Conservation (phyloP, 2,113 vertebrate genomes). For the Danionella cerebrum region DNA sequence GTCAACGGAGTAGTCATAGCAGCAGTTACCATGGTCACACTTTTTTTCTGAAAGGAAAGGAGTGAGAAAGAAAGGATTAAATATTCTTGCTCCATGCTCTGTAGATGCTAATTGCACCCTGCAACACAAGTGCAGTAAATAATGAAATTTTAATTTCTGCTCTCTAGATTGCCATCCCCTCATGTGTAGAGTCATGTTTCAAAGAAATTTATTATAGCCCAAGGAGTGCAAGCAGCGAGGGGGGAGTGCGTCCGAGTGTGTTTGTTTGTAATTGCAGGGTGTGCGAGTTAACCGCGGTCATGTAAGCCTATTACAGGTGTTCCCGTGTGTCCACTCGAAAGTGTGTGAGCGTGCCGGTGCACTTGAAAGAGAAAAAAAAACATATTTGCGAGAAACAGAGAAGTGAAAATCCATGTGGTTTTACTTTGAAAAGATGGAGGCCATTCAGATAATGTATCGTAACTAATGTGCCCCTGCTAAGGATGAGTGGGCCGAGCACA, state of each 20-base stretch:
- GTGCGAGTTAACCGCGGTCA: constrained; percentile 1
- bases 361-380: neutral
- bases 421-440: constrained; percentile 77
- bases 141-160: constrained; percentile 89
- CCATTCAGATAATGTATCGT: constrained; percentile 74
- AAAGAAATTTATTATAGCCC: constrained; percentile 70
- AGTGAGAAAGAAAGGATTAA: constrained; percentile 46
- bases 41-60: constrained; percentile 37
- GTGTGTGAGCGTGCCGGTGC: neutral
- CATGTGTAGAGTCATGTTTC: constrained; percentile 52
- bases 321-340: neutral
- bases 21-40: constrained; percentile 29
- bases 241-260: constrained; percentile 9
- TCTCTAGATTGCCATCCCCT: constrained; percentile 44
- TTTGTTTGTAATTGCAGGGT: constrained; percentile 7
- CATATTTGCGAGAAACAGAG: neutral
- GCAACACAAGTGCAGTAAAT: constrained; percentile 80
- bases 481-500: constrained; percentile 79
- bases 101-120: constrained; percentile 88
- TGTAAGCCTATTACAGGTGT: constrained; percentile 10
- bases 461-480: constrained; percentile 80
- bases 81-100: constrained; percentile 71
- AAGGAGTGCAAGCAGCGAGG: constrained; percentile 44
- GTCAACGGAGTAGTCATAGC: constrained; percentile 55
- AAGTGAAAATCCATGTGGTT: constrained; percentile 72